Base-by-base conservation (phyloP, 2,888 invertebrate genomes). In the Phalera bucephala region DNA sequence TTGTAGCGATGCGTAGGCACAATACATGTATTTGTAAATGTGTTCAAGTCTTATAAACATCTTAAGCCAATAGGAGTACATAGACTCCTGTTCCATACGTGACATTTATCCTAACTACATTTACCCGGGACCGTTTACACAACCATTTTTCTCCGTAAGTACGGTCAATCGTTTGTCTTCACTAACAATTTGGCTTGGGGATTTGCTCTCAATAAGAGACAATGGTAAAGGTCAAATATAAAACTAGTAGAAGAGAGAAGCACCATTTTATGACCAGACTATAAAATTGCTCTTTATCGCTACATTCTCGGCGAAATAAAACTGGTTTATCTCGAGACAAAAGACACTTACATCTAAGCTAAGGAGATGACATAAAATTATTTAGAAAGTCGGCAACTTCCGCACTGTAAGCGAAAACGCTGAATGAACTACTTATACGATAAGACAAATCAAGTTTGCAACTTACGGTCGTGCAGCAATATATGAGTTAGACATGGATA, bases 201-300 rank as follows among this genome's bases (percentile, higher is more conserved):
- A 64, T 65, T 28, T 61, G 59, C 52, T 67, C 64, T 53, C 52
- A 66, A 59, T 67, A 53, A 50, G 48, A 61, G 56, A 25, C 72
- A 70, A 66, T 57, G 61, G 46, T 61, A 82, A 82, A 83, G 76
- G 79, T 80, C 78, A 73, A 64, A 70, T 75, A n/a, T n/a, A n/a
- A n/a, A 72, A 69, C 73, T 68, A 62, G 61, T 62, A 71, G 58
- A 37, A 36, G 36, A 36, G 44, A 42, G 67, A 47, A 67, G 9
- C 53, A 64, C 49, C 58, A 65, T 59, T 81, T 84, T 80, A 80
- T 67, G 64, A 52, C 53, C 37, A 35, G 54, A 52, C 71, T 54
- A 67, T 78, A 82, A 85, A 79, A 64, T 48, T 54, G 61, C 64
- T 69, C 63, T 73, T 74, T 80, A 77, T 71, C 56, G 66, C 55